Base-by-base conservation (phyloP, 2,888 invertebrate genomes). In the Lamproptera curius region DNA sequence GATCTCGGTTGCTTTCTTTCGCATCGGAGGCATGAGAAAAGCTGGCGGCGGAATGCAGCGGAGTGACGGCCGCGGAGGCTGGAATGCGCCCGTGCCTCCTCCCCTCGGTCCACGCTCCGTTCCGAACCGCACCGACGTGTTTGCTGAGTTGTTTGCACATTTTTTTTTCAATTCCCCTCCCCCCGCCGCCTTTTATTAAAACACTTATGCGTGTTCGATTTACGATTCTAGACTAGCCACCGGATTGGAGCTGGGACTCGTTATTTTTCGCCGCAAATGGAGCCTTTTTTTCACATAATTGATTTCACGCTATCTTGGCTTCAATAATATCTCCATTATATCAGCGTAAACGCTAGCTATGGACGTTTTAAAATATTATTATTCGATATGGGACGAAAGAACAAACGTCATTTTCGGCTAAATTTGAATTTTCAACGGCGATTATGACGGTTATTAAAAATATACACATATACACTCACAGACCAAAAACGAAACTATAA, bases 51-150 rank as follows among this genome's bases (percentile, higher is more conserved):
- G 46, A 68, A 64, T 63, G 67, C 63, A 70, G 73, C 79, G 78
- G 78, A 79, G 81, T 77, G 67, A 77, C 60, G 70, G 67, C 66
- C 72, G 66, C 75, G 73, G 76, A 77, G 73, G 77, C 76, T 80
- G 83, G 84, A 83, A 86, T 84, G 85, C 73, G 71, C 76, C 71
- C 74, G 61, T 65, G 62, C 78, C 74, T 76, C 4, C 9, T 4
- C 75, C 76, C 69, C 58, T 70, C 70, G 74, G 79, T 82, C 82
- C 83, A 78, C 78, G 70, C 83, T 83, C 82, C 83, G 80, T 81
- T 84, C 82, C 82, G 84, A 85, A 85, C 87, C 80, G 80, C 85
- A 77, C 83, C 79, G 72, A 86, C 86, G 80, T 86, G 87, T 86
- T 87, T 81, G 81, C 82, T 67, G 74, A 85, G 78, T 84, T 82